Evolutionary conservation across 2,797 vertebrate species (phyloP), one percentile per base, ranked within the genome.

Genomic region (Remorina albescens): DNA sequence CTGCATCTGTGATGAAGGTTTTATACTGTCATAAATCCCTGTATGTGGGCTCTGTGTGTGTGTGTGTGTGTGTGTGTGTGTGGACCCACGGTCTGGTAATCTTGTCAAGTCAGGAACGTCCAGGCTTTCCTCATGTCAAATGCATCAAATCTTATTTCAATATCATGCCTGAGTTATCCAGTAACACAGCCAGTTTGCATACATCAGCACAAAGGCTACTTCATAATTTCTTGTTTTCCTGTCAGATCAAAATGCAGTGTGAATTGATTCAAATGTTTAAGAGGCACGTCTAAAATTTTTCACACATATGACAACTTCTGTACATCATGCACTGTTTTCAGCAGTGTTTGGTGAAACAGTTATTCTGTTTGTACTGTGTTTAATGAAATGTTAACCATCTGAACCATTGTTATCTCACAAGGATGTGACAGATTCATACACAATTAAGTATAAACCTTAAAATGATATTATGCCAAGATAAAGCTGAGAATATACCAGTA

Each of bases 1-100:
- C 80, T 84, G 84, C 84, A 72, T 90, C 88, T 88, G 86, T 81
- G 83, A 86, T 83, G 83, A 89, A 91, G 88, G 83, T 88, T 92
- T 90, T 89, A 90, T 91, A 89, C 79, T 28, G 28, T 56, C 82
- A 80, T 91, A 91, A 91, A 91, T 92, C 90, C 85, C 72, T 70
- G 54, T 68, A 19, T 70, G 81, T 10, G 18, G 41, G 51, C 51
- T 72, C 19, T 42, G 56, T 28, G 68, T 74, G 68, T 56, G 41
- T 67, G 66, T 54, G 42, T 39, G 55, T 47, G 30, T 60, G 71
- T 61, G 62, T 65, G 76, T 50, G 75, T 65, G 73, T 66, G 78
- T 25, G 66, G 26, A 57, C 73, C 34, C 50, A 13, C 23, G 42
- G 80, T 76, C 59, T 73, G 70, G 74, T 90, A 87, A 88, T 87